phyloP scores from a whole-genome alignment of 1,140 invertebrate species.

The Trachymyrmex cornetzi region DNA sequence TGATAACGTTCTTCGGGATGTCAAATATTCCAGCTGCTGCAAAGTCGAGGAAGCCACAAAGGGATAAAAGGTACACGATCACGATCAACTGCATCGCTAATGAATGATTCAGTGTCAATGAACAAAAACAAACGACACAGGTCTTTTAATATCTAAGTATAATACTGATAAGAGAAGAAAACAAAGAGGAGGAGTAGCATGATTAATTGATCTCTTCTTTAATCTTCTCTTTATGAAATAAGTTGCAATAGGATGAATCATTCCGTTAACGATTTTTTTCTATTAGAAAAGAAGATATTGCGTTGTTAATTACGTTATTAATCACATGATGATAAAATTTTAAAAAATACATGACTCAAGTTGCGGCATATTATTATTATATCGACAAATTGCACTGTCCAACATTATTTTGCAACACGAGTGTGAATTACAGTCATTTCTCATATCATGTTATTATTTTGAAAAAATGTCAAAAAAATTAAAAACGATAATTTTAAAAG shows the following conservation, averaged over 20 bases:
- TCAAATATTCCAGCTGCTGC: neutral
- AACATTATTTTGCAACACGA: too few relatives aligned
- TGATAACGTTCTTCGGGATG: neutral
- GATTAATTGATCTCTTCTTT: neutral
- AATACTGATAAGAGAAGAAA: neutral
- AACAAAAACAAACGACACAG: neutral
- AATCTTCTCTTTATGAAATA: neutral
- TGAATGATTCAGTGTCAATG: neutral
- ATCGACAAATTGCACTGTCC: neutral
- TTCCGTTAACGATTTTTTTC: neutral
- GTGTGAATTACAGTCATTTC: too few relatives aligned
- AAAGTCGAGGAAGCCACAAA: neutral
- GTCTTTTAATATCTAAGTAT: neutral
- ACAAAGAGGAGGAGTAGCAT: neutral
- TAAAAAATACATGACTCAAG: neutral
- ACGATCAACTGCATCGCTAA: neutral
- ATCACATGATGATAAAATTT: neutral
- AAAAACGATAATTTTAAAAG: too few relatives aligned
- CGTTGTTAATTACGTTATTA: neutral
- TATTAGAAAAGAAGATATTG: neutral
- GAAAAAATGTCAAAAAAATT: too few relatives aligned
- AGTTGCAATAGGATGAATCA: neutral
- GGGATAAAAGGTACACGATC: neutral
- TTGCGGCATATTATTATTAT: neutral
- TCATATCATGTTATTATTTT: too few relatives aligned